Evolutionary conservation across 2,797 vertebrate genomes (phyloP), one percentile per base, ranked within the genome.

Genomic region (Leucoraja ocellata): DNA sequence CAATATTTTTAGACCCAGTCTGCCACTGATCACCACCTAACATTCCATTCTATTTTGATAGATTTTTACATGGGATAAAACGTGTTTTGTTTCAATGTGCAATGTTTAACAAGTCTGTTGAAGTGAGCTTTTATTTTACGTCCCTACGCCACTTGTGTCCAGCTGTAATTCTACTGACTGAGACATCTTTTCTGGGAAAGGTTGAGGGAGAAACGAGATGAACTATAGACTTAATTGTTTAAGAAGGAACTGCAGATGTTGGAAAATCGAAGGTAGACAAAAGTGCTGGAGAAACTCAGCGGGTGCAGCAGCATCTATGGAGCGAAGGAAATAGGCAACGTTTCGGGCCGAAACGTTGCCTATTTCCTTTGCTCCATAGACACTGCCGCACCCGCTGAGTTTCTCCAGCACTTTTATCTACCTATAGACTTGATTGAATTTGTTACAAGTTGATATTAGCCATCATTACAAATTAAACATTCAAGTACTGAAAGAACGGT

Each of bases 351-450:
- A 32, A 32, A 32, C 32, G 32, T 32, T 32, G 32, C 32, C 32
- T 32, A 32, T 32, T 32, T 32, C 32, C 32, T 32, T 32, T 0
- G 32, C 32, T 32, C 32, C 32, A 32, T 32, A 32, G 32, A 32
- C 32, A 32, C 32, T 32, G 32, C 32, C 32, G 32, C 32, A 32
- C 32, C 32, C 32, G 32, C 32, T 32, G 32, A 32, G 32, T 32
- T 32, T 32, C 32, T 32, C 32, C 32, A 32, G 32, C 32, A 32
- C 32, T 32, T 32, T 32, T 32, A 0, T 32, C 32, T 32, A 32
- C 32, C 63, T 88, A 21, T 88, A 36, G 84, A 36, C n/a, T 32
- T 88, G 23, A 68, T 88, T 88, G 84, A 88, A 68, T 88, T 88
- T 88, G 63, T 88, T 65, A 36, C 8, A 88, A 18, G 14, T 18